Conservation (phyloP, 2,888 invertebrate genomes). For the Cheilosia scutellata region DNA sequence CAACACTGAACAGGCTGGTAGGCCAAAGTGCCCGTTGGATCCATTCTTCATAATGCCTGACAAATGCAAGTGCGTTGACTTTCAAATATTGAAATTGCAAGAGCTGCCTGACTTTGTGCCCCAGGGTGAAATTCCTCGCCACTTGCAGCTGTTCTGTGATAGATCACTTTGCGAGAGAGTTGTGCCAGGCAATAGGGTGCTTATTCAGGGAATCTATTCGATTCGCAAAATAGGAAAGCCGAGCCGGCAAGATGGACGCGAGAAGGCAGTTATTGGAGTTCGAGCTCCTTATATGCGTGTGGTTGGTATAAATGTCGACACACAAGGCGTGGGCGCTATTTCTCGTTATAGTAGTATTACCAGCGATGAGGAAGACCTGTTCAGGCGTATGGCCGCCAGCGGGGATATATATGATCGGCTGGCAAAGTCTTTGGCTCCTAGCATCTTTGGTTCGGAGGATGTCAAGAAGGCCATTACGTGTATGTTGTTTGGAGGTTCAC, state of each 20-base stretch:
- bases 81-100: slow-evolving; percentile 98
- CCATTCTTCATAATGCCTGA: slow-evolving; percentile 99
- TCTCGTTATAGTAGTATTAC: slow-evolving; percentile 85
- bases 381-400: slow-evolving; percentile 91
- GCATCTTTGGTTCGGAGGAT: slow-evolving; percentile 96
- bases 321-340: slow-evolving; percentile 89
- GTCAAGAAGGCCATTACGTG: slow-evolving; percentile 99
- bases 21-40: slow-evolving; percentile 97
- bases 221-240: slow-evolving; percentile 92
- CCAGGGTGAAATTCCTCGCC: slow-evolving; percentile 99
- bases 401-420: slow-evolving; percentile 95
- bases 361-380: slow-evolving; percentile 88
- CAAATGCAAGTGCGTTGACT: slow-evolving; percentile 98
- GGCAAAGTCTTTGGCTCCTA: slow-evolving; percentile 96
- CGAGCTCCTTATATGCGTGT: slow-evolving; percentile 97
- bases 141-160: slow-evolving; percentile 97
- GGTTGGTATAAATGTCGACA: slow-evolving; percentile 95
- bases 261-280: slow-evolving; percentile 94
- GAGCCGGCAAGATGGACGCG: slow-evolving; percentile 88
- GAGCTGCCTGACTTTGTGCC: slow-evolving; percentile 95
- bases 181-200: slow-evolving; percentile 97
- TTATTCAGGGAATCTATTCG: slow-evolving; percentile 97
- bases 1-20: slow-evolving; percentile 96
- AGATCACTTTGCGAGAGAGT: slow-evolving; percentile 95
- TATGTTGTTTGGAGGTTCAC: slow-evolving; percentile 95